Percentiles rank a stretch among this genome's conserved stretches.
Evolutionary conservation across 2,888 invertebrate genomes (phyloP).

Genomic region (Alsophila aescularia): DNA sequence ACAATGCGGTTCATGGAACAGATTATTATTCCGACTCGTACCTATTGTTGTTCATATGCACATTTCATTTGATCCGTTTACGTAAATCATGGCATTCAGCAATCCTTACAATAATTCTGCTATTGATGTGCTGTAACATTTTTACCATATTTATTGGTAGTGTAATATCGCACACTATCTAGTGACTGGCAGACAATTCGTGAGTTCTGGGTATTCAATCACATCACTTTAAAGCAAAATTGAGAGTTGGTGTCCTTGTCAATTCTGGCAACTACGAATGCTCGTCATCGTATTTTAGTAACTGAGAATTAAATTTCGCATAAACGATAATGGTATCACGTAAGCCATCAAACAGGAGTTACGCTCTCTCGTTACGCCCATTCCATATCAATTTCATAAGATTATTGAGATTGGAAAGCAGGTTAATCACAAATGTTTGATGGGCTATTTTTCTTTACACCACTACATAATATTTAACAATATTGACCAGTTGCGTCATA

Average conservation of each 20-base stretch:
- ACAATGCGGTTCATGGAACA: constrained; percentile 47
- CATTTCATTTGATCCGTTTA: constrained; percentile 12
- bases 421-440: constrained; percentile 23
- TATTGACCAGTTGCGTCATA: constrained; percentile 27
- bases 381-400: constrained; percentile 16
- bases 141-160: background rate
- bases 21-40: constrained; percentile 45
- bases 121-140: constrained; percentile 17
- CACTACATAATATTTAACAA: constrained; percentile 22
- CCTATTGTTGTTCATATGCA: constrained; percentile 28
- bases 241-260: background rate
- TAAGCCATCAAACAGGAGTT: constrained; percentile 16
- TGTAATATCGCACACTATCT: background rate
- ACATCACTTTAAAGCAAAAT: background rate
- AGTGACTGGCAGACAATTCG: background rate
- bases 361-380: constrained; percentile 17
- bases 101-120: background rate
- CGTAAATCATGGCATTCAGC: constrained; percentile 5
- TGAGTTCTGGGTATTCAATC: background rate
- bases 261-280: constrained; percentile 3
- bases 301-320: constrained; percentile 1
- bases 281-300: background rate
- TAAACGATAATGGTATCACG: constrained; percentile 21
- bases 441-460: constrained; percentile 20
- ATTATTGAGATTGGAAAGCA: constrained; percentile 27